Conservation (phyloP, 2,888 invertebrate species). For the Tillus elongatus region DNA sequence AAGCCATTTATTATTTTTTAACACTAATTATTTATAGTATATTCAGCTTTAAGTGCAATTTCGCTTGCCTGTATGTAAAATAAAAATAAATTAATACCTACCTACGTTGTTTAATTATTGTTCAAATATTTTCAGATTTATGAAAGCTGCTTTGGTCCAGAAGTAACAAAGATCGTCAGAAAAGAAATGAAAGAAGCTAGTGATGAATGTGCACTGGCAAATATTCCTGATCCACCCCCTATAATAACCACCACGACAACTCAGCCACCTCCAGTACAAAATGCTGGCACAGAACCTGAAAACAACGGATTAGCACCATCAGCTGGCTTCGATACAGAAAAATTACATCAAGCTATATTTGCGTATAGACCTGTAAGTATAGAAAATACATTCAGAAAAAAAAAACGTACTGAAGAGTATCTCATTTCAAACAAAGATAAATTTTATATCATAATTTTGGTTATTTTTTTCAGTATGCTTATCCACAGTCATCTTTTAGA, state of each 20-base stretch:
- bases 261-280: slow-evolving; percentile 17
- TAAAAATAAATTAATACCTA: too few species aligned
- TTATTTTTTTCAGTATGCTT: slow-evolving; percentile 35
- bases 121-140: slow-evolving; percentile 59
- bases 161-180: slow-evolving; percentile 57
- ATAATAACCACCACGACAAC: slow-evolving; percentile 16
- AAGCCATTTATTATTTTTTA: too few species aligned
- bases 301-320: slow-evolving; percentile 28
- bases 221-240: slow-evolving; percentile 26
- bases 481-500: slow-evolving; percentile 40
- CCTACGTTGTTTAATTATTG: too few species aligned
- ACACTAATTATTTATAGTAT: too few species aligned
- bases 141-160: slow-evolving; percentile 60
- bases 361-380: slow-evolving; percentile 48
- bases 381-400: not conserved
- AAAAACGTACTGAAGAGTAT: not conserved
- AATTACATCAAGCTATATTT: slow-evolving; percentile 48
- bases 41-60: too few species aligned
- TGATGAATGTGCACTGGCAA: slow-evolving; percentile 52
- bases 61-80: too few species aligned
- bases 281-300: slow-evolving; percentile 15
- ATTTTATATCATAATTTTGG: too few species aligned
- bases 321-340: slow-evolving; percentile 41
- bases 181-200: slow-evolving; percentile 59
- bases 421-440: not conserved